Evolutionary conservation across 2,113 vertebrate species (phyloP).

Genomic region (Strigops habroptila): DNA sequence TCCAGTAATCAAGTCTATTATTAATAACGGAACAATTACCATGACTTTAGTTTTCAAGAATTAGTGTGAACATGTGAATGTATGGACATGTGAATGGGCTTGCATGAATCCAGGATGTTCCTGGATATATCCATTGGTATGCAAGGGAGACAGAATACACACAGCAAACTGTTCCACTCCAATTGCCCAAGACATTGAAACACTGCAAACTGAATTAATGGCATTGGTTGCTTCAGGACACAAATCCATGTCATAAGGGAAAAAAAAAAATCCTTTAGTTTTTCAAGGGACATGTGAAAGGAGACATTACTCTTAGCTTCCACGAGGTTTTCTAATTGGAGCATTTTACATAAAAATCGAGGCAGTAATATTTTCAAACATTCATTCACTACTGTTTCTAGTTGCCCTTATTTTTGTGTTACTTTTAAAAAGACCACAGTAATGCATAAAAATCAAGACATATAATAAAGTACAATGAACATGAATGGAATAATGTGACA

Average conservation of each 20-base stretch:
- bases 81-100: background rate
- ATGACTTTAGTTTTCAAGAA: background rate
- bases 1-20: background rate
- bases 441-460: background rate
- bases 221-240: background rate
- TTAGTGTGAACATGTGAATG: background rate
- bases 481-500: background rate
- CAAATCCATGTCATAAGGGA: background rate
- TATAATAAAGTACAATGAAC: background rate
- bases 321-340: background rate
- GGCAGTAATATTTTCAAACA: background rate
- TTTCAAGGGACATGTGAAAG: rapidly evolving
- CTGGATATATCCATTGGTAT: background rate
- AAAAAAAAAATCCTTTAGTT: background rate
- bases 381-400: background rate
- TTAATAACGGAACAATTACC: background rate
- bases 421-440: background rate
- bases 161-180: background rate
- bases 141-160: background rate
- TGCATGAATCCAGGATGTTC: background rate
- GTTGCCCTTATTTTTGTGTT: background rate
- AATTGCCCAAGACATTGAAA: background rate
- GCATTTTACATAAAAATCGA: background rate
- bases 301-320: background rate
- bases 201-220: background rate